Base-by-base conservation (phyloP, 1,140 invertebrate genomes). In the Lutraria rhynchaena region DNA sequence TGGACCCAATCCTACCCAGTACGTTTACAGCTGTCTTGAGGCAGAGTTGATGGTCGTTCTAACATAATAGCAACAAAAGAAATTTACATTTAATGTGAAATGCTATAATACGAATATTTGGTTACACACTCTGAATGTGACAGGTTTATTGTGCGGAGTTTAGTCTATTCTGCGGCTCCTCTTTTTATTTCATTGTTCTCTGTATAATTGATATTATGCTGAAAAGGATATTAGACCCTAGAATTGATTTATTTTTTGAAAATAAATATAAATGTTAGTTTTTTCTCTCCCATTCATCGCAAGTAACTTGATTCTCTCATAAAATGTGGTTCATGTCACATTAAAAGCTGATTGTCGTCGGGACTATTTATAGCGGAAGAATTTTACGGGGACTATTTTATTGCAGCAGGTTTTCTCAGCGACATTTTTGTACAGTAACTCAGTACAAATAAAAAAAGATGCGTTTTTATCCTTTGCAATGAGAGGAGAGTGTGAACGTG, bases 1-100 rank as follows among this genome's bases (percentile, higher is more conserved):
- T 61, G 57, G 49, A 19, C 75, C 31, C 51, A 46, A 65, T 49
- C 61, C 49, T 46, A 13, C 75, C n/a, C 1, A 22, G 75, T 49
- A 63, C 75, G 37, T 55, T 69, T 69, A 57, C 75, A 78, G 63
- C 57, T 78, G 75, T 65, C 63, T 65, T 55, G 46, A 49, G 44
- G 35, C 46, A 67, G 46, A 24, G 17, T 24, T 57, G 63, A 78
- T 78, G 75, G 63, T 27, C 33, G 19, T 65, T 65, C 33, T 13
- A 33, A 67, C 63, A 78, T 67, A 78, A 78, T 55, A 57, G 63
- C n/a, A 27, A 78, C 75, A 78, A 78, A 49, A 58, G 75, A 78
- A 69, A 78, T 78, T 78, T 78, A 78, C 75, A 78, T 78, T 78
- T 78, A 78, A 78, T 78, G 75, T 78, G 75, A 37, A 57, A 78